Percentiles rank a stretch among this genome's conserved stretches.
Conservation (phyloP, 2,888 invertebrate species). For the Ichneumoninae sp. region DNA sequence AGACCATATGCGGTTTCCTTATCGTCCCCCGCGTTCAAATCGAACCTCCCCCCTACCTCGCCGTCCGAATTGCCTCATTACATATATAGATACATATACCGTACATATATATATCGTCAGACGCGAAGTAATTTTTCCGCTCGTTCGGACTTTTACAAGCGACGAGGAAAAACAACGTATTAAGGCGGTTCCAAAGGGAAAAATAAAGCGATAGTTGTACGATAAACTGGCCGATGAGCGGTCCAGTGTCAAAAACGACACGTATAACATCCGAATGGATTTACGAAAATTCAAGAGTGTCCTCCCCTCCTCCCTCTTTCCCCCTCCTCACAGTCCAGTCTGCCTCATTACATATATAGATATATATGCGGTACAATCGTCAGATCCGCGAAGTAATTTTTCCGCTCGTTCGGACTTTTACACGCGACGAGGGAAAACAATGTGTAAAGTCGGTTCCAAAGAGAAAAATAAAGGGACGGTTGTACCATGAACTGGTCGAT, state of each 20-base stretch:
- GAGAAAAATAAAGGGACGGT: not conserved
- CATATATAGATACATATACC: too few relatives aligned
- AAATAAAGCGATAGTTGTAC: not conserved
- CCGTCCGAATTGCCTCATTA: not conserved
- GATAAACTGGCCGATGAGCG: not conserved
- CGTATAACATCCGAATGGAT: constrained; percentile 1
- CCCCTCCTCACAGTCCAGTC: too few relatives aligned
- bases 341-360: not conserved
- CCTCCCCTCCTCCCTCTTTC: too few relatives aligned
- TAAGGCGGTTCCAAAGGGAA: not conserved
- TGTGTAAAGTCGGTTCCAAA: constrained; percentile 28
- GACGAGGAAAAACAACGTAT: constrained; percentile 68
- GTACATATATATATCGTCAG: not conserved
- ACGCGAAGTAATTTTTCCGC: constrained; percentile 34
- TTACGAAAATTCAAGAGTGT: not conserved
- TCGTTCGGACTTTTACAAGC: constrained; percentile 28
- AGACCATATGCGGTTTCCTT: constrained; percentile 79
- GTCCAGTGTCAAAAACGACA: not conserved
- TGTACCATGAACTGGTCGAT: too few relatives aligned
- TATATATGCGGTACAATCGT: not conserved
- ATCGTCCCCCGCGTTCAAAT: constrained; percentile 69
- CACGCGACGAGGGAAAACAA: constrained; percentile 65
- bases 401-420: constrained; percentile 19
- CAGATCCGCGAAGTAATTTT: constrained; percentile 32
- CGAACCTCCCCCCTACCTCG: not conserved